phyloP scores from a whole-genome alignment of 2,888 invertebrate species.

The Standfussiana lucernea region DNA sequence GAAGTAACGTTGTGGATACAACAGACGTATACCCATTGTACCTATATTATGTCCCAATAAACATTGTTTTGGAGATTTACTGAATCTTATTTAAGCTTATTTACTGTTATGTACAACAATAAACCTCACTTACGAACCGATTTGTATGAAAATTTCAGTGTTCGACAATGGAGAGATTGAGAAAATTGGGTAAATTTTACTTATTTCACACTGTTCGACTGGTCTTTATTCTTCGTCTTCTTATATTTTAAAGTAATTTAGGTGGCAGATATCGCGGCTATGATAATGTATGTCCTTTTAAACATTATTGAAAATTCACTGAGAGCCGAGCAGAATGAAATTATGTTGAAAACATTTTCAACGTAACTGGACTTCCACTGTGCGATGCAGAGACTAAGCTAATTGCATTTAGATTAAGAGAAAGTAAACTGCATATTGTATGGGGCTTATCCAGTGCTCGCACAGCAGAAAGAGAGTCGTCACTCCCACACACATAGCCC shows the following conservation, averaged over 20 bases:
- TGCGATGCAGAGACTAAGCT: conserved; percentile 39
- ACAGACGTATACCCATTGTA: conserved; percentile 14
- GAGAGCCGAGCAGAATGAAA: not conserved
- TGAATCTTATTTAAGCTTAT: conserved; percentile 38
- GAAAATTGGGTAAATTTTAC: conserved; percentile 2
- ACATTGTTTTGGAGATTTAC: conserved; percentile 31
- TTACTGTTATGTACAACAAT: conserved; percentile 43
- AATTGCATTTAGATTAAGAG: conserved; percentile 60
- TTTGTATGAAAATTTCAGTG: conserved; percentile 46
- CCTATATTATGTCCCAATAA: conserved; percentile 23
- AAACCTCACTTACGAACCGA: conserved; percentile 40
- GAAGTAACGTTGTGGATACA: conserved; percentile 19
- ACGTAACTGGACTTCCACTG: conserved; percentile 37
- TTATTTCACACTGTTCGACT: not conserved
- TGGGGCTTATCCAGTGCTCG: conserved; percentile 39
- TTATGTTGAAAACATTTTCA: conserved; percentile 34
- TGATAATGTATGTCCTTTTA: not conserved
- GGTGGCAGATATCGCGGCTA: not conserved
- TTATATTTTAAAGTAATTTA: not conserved
- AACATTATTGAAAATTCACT: conserved; percentile 21
- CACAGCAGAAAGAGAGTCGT: conserved; percentile 4
- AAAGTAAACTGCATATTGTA: conserved; percentile 61
- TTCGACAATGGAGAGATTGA: conserved; percentile 27
- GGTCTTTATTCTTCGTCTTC: not conserved
- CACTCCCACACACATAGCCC: conserved; percentile 38